Evolutionary conservation across 2,113 vertebrate species (phyloP).

Genomic region (Notiomystis cincta): DNA sequence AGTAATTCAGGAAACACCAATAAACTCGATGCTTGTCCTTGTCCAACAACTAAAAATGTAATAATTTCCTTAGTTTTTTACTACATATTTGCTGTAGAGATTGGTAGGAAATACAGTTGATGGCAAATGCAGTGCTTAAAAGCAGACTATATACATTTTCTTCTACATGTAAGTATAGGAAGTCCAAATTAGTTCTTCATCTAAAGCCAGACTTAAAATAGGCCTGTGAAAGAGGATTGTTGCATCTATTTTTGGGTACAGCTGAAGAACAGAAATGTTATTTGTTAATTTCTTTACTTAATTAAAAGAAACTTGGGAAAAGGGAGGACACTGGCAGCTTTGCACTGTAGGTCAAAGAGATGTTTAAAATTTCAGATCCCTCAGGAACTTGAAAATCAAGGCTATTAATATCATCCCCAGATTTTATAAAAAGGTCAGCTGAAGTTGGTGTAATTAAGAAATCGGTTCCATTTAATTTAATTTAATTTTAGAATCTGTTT

Average conservation of each 20-base stretch:
- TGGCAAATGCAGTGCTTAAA: background rate
- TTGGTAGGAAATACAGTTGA: background rate
- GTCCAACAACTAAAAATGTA: background rate
- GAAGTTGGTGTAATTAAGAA: conserved; percentile 36
- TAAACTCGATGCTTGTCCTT: background rate
- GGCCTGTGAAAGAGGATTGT: background rate
- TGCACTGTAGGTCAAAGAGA: background rate
- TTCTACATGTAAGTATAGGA: background rate
- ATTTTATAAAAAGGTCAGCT: conserved; percentile 2
- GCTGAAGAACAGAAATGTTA: background rate
- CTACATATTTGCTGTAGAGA: background rate
- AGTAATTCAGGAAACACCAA: background rate
- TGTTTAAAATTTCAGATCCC: background rate
- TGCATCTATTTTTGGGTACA: background rate
- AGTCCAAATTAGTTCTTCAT: background rate
- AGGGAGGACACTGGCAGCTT: background rate
- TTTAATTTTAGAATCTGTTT: conserved; percentile 9
- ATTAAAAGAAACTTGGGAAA: background rate
- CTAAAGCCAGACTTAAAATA: background rate
- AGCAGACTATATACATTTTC: background rate
- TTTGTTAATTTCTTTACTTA: background rate
- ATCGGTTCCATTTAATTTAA: conserved; percentile 39
- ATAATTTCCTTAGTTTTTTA: background rate
- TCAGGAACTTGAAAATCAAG: background rate
- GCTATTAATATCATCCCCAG: background rate